These are phyloP conservation scores for Autographa pulchrina DNA, from an alignment of 2,888 invertebrate species.

Conservation along the genomic window DNA sequence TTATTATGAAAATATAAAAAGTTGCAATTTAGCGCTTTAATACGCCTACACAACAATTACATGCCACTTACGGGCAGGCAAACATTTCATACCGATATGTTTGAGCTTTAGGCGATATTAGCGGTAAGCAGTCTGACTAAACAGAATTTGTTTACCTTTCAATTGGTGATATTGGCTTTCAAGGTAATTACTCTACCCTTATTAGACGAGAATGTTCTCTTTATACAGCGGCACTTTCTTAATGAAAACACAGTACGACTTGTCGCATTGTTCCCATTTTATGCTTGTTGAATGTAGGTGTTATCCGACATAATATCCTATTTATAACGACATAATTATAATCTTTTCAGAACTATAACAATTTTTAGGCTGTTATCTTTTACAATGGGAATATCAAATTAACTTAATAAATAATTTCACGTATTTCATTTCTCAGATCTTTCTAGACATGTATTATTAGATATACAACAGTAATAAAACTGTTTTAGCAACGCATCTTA, in stretches of 20 bases:
- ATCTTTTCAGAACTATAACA: no score
- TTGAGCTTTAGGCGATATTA: constrained; percentile 58
- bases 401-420: no score
- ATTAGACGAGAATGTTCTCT: constrained; percentile 27
- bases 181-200: constrained; percentile 37
- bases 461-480: not conserved
- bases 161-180: constrained; percentile 45
- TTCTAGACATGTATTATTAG: no score
- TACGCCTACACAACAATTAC: constrained; percentile 69
- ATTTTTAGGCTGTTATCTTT: no score
- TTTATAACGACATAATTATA: no score
- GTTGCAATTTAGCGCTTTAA: constrained; percentile 51
- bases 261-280: constrained; percentile 28
- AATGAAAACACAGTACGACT: constrained; percentile 29
- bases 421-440: no score
- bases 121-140: constrained; percentile 33
- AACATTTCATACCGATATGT: constrained; percentile 62
- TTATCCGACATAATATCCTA: not conserved
- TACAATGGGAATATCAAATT: no score
- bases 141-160: constrained; percentile 47
- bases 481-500: not conserved
- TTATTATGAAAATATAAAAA: constrained; percentile 58
- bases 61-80: constrained; percentile 65
- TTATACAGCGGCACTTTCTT: constrained; percentile 28
- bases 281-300: constrained; percentile 15